Conservation (phyloP, 2,113 vertebrate genomes). For the Buteo buteo region DNA sequence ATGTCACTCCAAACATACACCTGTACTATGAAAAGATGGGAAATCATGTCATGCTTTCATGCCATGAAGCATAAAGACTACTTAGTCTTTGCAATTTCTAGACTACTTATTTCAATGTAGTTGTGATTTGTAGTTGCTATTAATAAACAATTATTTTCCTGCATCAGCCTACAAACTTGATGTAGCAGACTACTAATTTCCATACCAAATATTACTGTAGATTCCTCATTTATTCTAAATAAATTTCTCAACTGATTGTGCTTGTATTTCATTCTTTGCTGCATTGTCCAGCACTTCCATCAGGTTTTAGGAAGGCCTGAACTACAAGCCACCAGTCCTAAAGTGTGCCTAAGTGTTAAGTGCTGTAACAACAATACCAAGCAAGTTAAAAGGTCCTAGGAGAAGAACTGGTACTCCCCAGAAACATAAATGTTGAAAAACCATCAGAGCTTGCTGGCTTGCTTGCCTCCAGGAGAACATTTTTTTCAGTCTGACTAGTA, state of each 20-base stretch:
- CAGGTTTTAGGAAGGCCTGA: background rate
- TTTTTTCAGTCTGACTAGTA: background rate
- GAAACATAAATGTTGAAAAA: constrained; percentile 32
- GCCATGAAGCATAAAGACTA: background rate
- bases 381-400: background rate
- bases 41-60: background rate
- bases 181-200: background rate
- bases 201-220: background rate
- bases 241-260: background rate
- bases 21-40: background rate
- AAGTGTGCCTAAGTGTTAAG: background rate
- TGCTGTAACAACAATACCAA: constrained; percentile 19
- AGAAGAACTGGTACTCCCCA: background rate
- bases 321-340: background rate
- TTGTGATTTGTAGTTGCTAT: background rate
- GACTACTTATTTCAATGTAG: background rate
- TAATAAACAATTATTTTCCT: background rate
- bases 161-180: background rate
- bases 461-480: background rate
- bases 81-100: background rate
- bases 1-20: background rate
- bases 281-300: background rate
- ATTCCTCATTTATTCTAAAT: background rate
- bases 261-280: background rate
- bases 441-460: background rate